phyloP scores from a whole-genome alignment of 2,113 vertebrate genomes.

The Dromiciops gliroides region DNA sequence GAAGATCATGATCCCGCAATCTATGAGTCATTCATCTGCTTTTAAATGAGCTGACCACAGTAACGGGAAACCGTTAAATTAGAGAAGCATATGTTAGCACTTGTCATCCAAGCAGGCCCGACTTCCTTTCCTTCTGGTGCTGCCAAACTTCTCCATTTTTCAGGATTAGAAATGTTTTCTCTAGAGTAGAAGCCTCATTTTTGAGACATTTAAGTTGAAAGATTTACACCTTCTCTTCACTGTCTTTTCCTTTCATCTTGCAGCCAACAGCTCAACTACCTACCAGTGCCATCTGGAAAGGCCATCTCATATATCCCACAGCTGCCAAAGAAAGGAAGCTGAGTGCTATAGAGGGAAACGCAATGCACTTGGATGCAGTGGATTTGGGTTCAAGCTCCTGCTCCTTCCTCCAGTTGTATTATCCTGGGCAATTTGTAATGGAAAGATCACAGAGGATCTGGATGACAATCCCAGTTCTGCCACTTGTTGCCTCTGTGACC shows the following conservation, averaged over 20 bases:
- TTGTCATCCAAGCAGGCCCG: constrained; percentile 51
- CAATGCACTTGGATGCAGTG: neutral
- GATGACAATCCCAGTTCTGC: neutral
- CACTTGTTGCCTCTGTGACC: neutral
- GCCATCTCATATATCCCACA: constrained; percentile 38
- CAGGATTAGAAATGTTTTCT: constrained; percentile 57
- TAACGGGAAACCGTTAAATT: constrained; percentile 66
- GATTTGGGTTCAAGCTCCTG: neutral
- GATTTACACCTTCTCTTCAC: constrained; percentile 27
- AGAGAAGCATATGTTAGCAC: constrained; percentile 66
- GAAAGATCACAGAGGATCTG: neutral
- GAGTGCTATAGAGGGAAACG: neutral
- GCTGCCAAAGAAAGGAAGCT: neutral
- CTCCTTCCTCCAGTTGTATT: neutral
- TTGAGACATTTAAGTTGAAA: neutral
- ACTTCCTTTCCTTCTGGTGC: constrained; percentile 52
- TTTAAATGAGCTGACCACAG: constrained; percentile 68
- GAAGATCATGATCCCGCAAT: constrained; percentile 18
- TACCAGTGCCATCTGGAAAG: neutral
- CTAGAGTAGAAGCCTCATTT: constrained; percentile 30
- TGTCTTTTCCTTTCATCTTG: constrained; percentile 25
- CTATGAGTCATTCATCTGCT: constrained; percentile 73
- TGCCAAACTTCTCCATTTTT: constrained; percentile 47
- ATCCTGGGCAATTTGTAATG: neutral
- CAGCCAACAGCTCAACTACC: constrained; percentile 19